phyloP scores from a whole-genome alignment of 2,888 invertebrate genomes.

The Macroteleia sp. region DNA sequence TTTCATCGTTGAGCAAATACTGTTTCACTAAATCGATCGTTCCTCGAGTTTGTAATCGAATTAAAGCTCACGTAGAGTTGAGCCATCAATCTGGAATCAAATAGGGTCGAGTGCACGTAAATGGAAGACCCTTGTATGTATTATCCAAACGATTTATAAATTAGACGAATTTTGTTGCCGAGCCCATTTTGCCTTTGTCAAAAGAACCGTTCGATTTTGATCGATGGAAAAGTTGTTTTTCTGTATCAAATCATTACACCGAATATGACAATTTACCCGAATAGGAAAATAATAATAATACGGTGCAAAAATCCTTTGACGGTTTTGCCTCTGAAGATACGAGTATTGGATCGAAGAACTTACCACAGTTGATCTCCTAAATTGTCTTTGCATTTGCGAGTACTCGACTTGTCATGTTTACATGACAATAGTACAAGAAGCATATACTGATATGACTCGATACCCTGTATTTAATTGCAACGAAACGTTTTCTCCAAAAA shows the following conservation, averaged over 20 bases:
- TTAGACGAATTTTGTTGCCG: slow-evolving; percentile 52
- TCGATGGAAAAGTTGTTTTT: slow-evolving; percentile 44
- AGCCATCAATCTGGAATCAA: slow-evolving; percentile 65
- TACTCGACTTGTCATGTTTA: slow-evolving; percentile 2
- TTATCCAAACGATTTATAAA: slow-evolving; percentile 61
- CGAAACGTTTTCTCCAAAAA: slow-evolving; percentile 63
- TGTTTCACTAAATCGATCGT: slow-evolving; percentile 62
- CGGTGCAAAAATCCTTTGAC: too few species aligned
- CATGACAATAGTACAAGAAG: slow-evolving; percentile 71
- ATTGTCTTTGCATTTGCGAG: slow-evolving; percentile 5
- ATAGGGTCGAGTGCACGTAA: slow-evolving; percentile 66
- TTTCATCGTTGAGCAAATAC: slow-evolving; percentile 66
- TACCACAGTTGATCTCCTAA: slow-evolving; percentile 17
- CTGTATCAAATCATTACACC: neutral
- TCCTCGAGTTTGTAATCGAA: slow-evolving; percentile 64
- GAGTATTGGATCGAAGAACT: slow-evolving; percentile 5
- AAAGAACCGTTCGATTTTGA: slow-evolving; percentile 42
- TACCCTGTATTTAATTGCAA: slow-evolving; percentile 79
- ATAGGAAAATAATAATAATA: too few species aligned
- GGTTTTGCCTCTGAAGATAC: too few species aligned
- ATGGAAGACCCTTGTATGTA: slow-evolving; percentile 66
- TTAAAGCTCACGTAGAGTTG: slow-evolving; percentile 61
- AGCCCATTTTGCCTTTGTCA: slow-evolving; percentile 39
- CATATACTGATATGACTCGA: slow-evolving; percentile 79
- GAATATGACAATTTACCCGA: too few species aligned